phyloP scores from a whole-genome alignment of 2,888 invertebrate species.

The Amblyjoppa fuscipennis region DNA sequence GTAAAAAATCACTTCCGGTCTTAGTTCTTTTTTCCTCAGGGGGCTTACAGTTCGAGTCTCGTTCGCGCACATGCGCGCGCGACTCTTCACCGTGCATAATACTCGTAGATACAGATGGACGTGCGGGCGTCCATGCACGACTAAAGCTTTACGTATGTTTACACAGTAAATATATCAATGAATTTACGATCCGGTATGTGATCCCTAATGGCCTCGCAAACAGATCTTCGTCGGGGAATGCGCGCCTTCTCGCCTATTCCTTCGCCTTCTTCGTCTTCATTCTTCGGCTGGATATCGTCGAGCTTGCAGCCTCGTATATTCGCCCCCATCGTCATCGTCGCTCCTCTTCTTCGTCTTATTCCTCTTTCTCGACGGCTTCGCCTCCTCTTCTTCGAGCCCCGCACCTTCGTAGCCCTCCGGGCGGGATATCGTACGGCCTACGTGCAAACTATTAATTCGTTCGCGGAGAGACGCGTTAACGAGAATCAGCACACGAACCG shows the following conservation, averaged over 20 bases:
- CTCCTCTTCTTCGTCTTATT: conserved; percentile 42
- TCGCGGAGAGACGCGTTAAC: conserved; percentile 69
- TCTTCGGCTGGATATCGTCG: conserved; percentile 27
- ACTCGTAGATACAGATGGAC: conserved; percentile 18
- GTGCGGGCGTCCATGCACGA: conserved; percentile 30
- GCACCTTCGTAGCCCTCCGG: conserved; percentile 50
- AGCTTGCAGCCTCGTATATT: conserved; percentile 47
- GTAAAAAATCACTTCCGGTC: conserved; percentile 13
- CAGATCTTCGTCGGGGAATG: conserved; percentile 82
- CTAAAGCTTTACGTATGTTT: conserved; percentile 74
- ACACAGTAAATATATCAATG: conserved; percentile 84
- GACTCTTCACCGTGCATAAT: conserved; percentile 12
- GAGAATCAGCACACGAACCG: conserved; percentile 57
- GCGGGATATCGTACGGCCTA: conserved; percentile 56
- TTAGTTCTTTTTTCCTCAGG: not conserved
- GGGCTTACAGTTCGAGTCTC: not conserved
- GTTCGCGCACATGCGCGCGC: conserved; percentile 17
- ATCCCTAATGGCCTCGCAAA: conserved; percentile 83
- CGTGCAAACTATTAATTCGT: conserved; percentile 73
- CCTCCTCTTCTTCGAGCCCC: conserved; percentile 63
- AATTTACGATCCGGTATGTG: conserved; percentile 82
- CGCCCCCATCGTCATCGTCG: conserved; percentile 42
- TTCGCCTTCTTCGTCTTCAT: not conserved
- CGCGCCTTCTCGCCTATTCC: conserved; percentile 60
- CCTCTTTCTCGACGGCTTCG: conserved; percentile 48